Evolutionary conservation across 1,140 invertebrate species (phyloP), one percentile per base, ranked within the genome.

Genomic region (Drosophila pachea): DNA sequence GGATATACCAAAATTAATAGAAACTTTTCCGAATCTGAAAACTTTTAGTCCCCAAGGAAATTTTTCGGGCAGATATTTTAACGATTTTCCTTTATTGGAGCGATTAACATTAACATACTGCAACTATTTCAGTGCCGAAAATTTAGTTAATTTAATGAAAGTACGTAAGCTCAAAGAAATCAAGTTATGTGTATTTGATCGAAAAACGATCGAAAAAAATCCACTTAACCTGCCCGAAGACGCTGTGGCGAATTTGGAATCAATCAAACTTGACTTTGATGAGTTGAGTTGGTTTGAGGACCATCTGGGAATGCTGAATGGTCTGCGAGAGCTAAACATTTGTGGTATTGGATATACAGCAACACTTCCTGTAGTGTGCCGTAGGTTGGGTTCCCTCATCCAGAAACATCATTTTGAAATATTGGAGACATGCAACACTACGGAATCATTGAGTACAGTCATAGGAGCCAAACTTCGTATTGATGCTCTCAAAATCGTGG

Each of bases 11-110:
- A 65, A 45, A n/a, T 53, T 84, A 0, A 48, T 66, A 0, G 33
- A 29, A 4, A n/a, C 48, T 32, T 84, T 84, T 49, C 79, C 79
- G 16, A 76, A 76, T 45, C 7, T 84, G 5, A 70, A 8, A 38
- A 71, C 69, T 0, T 79, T 84, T 0, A 84, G 79, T 63, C 79
- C 79, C 0, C 42, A 71, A 8, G 79, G 79, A 2, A 40, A 35
- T n/a, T 79, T 86, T 9, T 73, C 62, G 0, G 79, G 79, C 7
- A 31, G 35, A 9, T n/a, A 67, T 50, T 63, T 84, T 33, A 7
- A 14, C 0, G 43, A 59, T 12, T 68, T 76, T 16, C 14, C 31
- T 0, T 8, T 45, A 2, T 50, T 84, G 29, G 68, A 84, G 29
- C 42, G 52, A 7, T 56, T 84, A 2, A 84, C 63, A 0, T 7